Evolutionary conservation across 2,888 invertebrate species (phyloP), one percentile per base, ranked within the genome.

Genomic region (Syrista parreyssii): DNA sequence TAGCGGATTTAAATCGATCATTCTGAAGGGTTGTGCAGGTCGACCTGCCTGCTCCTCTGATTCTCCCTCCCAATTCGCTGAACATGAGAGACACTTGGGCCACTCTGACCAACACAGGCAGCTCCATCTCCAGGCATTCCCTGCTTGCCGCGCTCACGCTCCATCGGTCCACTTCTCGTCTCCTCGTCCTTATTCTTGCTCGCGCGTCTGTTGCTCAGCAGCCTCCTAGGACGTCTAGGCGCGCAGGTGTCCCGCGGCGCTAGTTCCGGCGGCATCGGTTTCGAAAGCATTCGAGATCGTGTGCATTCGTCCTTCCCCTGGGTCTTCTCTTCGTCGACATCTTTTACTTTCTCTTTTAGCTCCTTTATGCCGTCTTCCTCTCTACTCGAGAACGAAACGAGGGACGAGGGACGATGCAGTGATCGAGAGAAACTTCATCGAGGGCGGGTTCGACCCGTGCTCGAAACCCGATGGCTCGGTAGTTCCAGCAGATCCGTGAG

Each of bases 191-290:
- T 68, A 32, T 75, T 68, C 12, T 68, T 35, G 78, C 23, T 36
- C 77, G 76, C 68, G 55, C 34, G 35, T 33, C 34, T 31, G 40
- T 74, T 34, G 68, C 68, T 12, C 74, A 40, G n/a, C 30, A 71
- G 15, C 33, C 9, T 74, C n/a, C 36, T 78, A 75, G 76, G 76
- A 79, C 81, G 84, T 84, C 79, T 77, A 69, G 80, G 81, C 79
- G 84, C 86, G 84, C 84, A 87, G 87, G 84, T 83, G 86, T 84
- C 83, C 84, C 82, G 85, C 85, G 84, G 83, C 82, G 83, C 82
- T 83, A 81, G 87, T 86, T 85, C 85, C 82, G 55, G 73, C 68
- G 30, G 72, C 35, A 40, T 71, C 68, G 32, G 31, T 71, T 32
- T 68, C 68, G 77, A 71, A 33, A 32, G 68, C 34, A 34, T 69